These are phyloP conservation scores for Sinelater perroti DNA, from an alignment of 2,888 invertebrate species.

Conservation along the genomic window DNA sequence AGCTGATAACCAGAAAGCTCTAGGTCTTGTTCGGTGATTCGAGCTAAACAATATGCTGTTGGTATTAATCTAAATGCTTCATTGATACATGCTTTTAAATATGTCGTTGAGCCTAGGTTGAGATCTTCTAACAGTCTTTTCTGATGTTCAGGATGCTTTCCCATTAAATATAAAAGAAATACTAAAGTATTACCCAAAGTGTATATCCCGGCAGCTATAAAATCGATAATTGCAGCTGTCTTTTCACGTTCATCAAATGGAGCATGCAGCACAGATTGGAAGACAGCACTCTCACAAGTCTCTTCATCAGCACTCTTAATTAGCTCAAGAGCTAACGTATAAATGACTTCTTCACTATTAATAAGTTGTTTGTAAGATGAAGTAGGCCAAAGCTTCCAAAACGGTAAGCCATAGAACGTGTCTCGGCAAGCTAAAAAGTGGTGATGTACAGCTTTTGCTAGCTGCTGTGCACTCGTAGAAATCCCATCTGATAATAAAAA, in stretches of 20 bases:
- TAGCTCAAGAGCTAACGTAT: slow-evolving; percentile 78
- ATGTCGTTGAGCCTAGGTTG: slow-evolving; percentile 69
- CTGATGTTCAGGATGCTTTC: slow-evolving; percentile 73
- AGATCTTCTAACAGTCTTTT: slow-evolving; percentile 68
- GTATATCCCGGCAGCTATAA: slow-evolving; percentile 82
- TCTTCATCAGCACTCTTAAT: slow-evolving; percentile 73
- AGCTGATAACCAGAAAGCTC: slow-evolving; percentile 71
- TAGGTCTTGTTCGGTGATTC: slow-evolving; percentile 77
- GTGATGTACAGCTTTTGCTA: slow-evolving; percentile 78
- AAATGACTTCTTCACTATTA: slow-evolving; percentile 80
- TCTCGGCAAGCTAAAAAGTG: slow-evolving; percentile 83
- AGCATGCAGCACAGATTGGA: slow-evolving; percentile 77
- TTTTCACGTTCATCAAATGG: slow-evolving; percentile 81
- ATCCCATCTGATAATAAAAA: slow-evolving; percentile 64
- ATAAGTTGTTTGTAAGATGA: slow-evolving; percentile 75
- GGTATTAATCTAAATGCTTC: slow-evolving; percentile 81
- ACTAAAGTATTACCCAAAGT: slow-evolving; percentile 86
- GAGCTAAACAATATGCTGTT: slow-evolving; percentile 80
- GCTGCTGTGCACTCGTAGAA: slow-evolving; percentile 66
- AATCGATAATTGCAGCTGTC: slow-evolving; percentile 85
- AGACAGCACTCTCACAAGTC: slow-evolving; percentile 71
- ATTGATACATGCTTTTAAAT: slow-evolving; percentile 79
- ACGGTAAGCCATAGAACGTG: slow-evolving; percentile 81
- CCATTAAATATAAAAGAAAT: slow-evolving; percentile 79
- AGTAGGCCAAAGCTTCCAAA: slow-evolving; percentile 84